Evolutionary conservation across 2,888 invertebrate genomes (phyloP).

Genomic region (Limnephilus marmoratus): DNA sequence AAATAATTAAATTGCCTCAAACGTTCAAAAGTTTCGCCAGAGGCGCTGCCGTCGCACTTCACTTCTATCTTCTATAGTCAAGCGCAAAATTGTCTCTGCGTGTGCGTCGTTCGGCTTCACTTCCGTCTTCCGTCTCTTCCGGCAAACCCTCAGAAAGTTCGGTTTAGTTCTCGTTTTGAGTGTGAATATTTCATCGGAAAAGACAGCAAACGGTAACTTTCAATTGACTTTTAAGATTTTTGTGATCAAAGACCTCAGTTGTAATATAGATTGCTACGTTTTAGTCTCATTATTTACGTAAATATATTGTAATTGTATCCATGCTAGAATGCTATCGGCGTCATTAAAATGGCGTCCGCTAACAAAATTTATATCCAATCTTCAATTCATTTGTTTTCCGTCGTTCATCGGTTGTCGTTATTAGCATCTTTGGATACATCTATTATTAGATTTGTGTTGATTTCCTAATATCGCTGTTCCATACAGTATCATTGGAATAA

Average conservation of each 20-base stretch:
- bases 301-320: background rate
- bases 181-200: constrained; percentile 38
- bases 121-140: constrained; percentile 37
- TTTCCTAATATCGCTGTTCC: background rate
- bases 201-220: constrained; percentile 34
- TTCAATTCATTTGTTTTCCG: background rate
- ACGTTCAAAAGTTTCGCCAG: background rate
- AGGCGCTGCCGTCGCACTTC: constrained; percentile 15
- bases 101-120: background rate
- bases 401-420: background rate
- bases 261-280: background rate
- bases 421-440: background rate
- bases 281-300: background rate
- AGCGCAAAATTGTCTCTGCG: constrained; percentile 8
- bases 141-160: constrained; percentile 3
- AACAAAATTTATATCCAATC: background rate
- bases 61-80: background rate
- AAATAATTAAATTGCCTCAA: background rate
- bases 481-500: background rate
- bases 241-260: background rate
- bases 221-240: constrained; percentile 22
- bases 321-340: constrained; percentile 5
- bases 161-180: constrained; percentile 31
- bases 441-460: background rate
- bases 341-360: constrained; percentile 27